These are phyloP conservation scores for Abramis brama DNA, from an alignment of 2,113 vertebrate species.

Conservation along the genomic window DNA sequence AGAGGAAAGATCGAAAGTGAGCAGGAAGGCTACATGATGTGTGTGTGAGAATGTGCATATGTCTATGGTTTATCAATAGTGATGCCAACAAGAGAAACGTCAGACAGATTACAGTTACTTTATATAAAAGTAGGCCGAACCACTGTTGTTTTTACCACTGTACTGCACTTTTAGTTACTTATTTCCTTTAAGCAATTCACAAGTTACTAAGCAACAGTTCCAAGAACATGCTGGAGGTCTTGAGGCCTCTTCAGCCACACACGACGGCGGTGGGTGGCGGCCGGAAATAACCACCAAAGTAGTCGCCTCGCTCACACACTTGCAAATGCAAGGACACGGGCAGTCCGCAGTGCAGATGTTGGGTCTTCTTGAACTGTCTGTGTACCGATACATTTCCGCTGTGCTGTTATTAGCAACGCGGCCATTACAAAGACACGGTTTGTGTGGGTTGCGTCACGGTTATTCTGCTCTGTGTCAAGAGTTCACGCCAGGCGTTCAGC, in stretches of 20 bases:
- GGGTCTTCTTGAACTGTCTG: conserved; percentile 1
- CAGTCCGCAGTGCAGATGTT: conserved; percentile 30
- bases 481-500: conserved; percentile 22
- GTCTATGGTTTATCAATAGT: not conserved
- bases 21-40: not conserved
- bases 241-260: conserved; percentile 49
- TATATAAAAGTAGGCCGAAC: not conserved
- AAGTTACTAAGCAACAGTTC: conserved; percentile 43
- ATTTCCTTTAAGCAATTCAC: not conserved
- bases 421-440: not conserved
- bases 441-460: conserved; percentile 9
- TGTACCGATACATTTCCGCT: not conserved
- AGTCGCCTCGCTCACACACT: conserved; percentile 10
- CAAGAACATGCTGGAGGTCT: conserved; percentile 53
- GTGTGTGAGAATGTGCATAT: not conserved
- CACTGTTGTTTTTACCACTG: not conserved
- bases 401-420: conserved; percentile 31
- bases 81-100: not conserved
- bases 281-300: conserved; percentile 38
- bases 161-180: conserved; percentile 10
- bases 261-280: conserved; percentile 46
- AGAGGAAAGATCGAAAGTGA: conserved; percentile 1
- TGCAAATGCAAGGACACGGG: conserved; percentile 24
- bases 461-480: conserved; percentile 31
- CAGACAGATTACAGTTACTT: not conserved